Base-by-base conservation (phyloP, 2,797 vertebrate genomes). In the Odontamblyopus lacepedii region DNA sequence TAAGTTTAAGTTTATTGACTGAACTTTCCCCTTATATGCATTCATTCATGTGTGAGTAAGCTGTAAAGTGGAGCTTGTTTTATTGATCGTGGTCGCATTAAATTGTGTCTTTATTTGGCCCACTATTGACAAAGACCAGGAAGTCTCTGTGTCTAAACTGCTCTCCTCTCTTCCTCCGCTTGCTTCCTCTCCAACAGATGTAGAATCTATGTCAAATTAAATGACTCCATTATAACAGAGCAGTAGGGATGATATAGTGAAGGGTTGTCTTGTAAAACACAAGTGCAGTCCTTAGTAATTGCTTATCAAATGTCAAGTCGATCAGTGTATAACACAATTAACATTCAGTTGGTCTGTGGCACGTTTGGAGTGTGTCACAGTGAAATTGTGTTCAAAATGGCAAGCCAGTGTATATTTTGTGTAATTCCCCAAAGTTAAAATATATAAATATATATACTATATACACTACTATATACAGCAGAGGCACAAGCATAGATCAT, bases 31-130 rank as follows among this genome's bases (percentile, higher is more conserved):
- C 67, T 48, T 48, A 44, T 68, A 67, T 41, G 44, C 69, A 79
- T 72, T 77, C 69, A 82, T 81, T 83, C 35, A 55, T 44, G 44
- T 76, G 30, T 56, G 56, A 83, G 74, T 74, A 77, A 84, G 80
- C 74, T 84, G 72, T 83, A 86, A 86, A 88, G 75, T 65, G 80
- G 70, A 87, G 77, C 75, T 82, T 62, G 78, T 87, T 90, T 87
- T 89, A 91, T 91, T 50, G 77, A 90, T 79, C 44, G 72, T 77
- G 71, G 80, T 64, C 59, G 73, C 73, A 74, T 87, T 84, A 73
- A 70, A 72, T 88, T 84, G 71, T 82, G 77, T 61, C 70, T 80
- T 72, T 72, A 65, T 62, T 35, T 78, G 78, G 76, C 80, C 71
- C 79, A 85, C 73, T 76, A 78, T 67, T 77, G 73, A 80, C 77